Evolutionary conservation across 2,888 invertebrate species (phyloP).

Genomic region (Ophion slaviceki): DNA sequence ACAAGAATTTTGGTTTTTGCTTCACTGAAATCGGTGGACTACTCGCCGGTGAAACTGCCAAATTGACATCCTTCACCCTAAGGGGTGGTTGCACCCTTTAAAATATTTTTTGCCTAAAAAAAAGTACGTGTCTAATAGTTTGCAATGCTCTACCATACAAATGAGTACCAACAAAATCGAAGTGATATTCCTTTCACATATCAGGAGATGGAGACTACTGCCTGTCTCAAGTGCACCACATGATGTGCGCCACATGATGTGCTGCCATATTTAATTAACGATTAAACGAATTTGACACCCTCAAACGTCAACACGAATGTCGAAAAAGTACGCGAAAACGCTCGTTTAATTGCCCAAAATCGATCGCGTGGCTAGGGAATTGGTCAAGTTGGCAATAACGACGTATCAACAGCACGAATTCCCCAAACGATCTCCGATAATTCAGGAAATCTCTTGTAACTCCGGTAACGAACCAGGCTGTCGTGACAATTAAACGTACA

Average conservation of each 20-base stretch:
- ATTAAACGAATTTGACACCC: background rate
- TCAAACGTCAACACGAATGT: background rate
- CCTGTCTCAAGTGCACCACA: background rate
- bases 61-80: too few species aligned
- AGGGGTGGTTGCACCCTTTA: background rate
- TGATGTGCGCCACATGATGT: background rate
- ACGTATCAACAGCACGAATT: background rate
- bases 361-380: background rate
- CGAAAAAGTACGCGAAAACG: background rate
- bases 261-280: background rate
- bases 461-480: slow-evolving; percentile 45
- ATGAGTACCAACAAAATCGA: too few species aligned
- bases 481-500: slow-evolving; percentile 36
- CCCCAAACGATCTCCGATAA: slow-evolving; percentile 17
- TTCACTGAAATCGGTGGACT: too few species aligned
- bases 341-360: background rate
- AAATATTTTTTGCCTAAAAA: background rate
- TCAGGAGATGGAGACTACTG: background rate
- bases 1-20: too few species aligned
- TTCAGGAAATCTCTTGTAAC: slow-evolving; percentile 51
- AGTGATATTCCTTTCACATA: background rate
- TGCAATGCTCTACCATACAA: background rate
- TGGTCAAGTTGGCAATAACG: slow-evolving; percentile 4
- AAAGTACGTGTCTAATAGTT: background rate
- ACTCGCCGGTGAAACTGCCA: too few species aligned